These are phyloP conservation scores for Hoplostethus atlanticus DNA, from an alignment of 2,797 vertebrate species.

Conservation along the genomic window DNA sequence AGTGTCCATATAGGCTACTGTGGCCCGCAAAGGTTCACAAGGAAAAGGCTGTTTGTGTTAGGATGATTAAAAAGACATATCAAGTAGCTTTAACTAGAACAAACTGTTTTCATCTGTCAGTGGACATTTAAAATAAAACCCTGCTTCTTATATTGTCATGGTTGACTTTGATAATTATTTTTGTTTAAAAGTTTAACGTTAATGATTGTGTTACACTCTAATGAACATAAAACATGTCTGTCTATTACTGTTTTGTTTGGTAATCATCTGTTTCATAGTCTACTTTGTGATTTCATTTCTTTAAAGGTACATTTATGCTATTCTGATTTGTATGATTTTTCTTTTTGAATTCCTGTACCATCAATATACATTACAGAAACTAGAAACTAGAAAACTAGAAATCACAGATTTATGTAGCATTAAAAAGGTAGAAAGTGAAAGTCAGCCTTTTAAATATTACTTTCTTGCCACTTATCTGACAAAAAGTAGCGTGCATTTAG, in stretches of 20 bases:
- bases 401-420: background rate
- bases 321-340: background rate
- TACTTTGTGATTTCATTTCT: background rate
- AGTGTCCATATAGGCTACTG: background rate
- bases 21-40: background rate
- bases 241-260: background rate
- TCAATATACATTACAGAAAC: background rate
- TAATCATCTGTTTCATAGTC: no score
- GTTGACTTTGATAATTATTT: constrained; percentile 7
- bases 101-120: constrained; percentile 4
- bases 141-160: background rate
- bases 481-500: constrained; percentile 5
- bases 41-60: constrained; percentile 14
- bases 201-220: background rate
- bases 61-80: background rate
- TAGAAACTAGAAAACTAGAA: no score
- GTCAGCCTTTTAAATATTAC: background rate
- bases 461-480: constrained; percentile 12
- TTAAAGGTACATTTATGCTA: no score
- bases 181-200: background rate
- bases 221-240: background rate
- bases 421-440: constrained; percentile 5
- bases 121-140: background rate
- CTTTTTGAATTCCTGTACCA: background rate
- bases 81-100: background rate